A percentile compares a stretch with the other conserved stretches of the same genome.
Evolutionary conservation across 2,113 vertebrate genomes (phyloP).

Genomic region (Mesitornis unicolor): DNA sequence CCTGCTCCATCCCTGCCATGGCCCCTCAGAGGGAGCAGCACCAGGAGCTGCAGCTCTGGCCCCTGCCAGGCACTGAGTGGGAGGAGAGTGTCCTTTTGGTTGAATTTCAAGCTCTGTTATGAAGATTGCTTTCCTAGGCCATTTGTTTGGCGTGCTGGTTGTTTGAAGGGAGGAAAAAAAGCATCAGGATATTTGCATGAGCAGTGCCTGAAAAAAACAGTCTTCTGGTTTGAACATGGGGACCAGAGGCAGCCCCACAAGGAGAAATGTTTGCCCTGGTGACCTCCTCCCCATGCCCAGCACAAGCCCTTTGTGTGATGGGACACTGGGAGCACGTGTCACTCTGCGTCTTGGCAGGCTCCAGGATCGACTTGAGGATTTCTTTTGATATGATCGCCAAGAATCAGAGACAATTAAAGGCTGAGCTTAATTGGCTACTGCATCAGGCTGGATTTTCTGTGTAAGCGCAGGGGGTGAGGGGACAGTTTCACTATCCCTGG

Average conservation of each 20-base stretch:
- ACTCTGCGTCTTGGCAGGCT: neutral
- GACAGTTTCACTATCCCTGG: neutral
- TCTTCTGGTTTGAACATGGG: neutral
- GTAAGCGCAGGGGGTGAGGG: neutral
- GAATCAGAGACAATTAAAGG: neutral
- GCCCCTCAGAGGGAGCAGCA: neutral
- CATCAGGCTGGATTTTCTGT: neutral
- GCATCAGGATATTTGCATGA: neutral
- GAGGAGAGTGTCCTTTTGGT: neutral
- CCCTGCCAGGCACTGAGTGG: neutral
- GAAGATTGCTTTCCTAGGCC: neutral
- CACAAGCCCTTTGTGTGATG: fast-evolving
- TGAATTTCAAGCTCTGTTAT: neutral
- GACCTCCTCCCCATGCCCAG: fast-evolving
- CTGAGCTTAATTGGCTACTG: neutral
- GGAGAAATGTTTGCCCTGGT: neutral
- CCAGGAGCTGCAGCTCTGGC: neutral
- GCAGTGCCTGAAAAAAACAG: neutral
- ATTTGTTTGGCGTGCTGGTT: fast-evolving
- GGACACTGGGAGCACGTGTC: fast-evolving
- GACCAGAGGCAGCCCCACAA: neutral
- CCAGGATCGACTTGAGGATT: neutral
- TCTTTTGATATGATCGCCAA: neutral
- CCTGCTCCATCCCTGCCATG: fast-evolving
- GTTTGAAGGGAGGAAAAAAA: neutral